phyloP scores from a whole-genome alignment of 2,888 invertebrate genomes.

The Tortrix viridana region DNA sequence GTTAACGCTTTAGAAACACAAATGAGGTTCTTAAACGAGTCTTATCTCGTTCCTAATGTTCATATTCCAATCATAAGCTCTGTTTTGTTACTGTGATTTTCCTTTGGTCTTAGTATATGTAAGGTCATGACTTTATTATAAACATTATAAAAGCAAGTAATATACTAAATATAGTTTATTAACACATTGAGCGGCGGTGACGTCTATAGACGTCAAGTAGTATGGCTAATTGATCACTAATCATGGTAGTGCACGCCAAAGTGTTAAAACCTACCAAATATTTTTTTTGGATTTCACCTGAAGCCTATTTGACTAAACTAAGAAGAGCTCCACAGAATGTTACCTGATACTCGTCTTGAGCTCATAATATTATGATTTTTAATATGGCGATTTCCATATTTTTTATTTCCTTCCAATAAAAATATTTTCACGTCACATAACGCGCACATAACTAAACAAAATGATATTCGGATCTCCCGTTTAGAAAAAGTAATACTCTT shows the following conservation, averaged over 20 bases:
- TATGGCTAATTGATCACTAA: no score
- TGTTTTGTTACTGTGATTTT: not conserved
- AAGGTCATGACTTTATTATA: no score
- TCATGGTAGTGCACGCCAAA: no score
- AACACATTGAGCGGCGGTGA: no score
- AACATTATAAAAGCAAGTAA: no score
- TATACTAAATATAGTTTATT: no score
- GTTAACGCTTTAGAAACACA: slow-evolving; percentile 8
- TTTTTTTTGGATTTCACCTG: no score
- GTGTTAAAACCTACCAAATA: no score
- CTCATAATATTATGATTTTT: not conserved
- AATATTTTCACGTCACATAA: not conserved
- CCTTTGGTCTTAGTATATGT: no score
- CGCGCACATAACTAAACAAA: not conserved
- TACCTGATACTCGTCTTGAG: not conserved
- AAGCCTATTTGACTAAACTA: no score
- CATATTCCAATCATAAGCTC: slow-evolving; percentile 22
- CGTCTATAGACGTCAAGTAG: no score
- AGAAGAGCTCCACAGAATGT: no score
- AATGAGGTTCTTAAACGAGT: slow-evolving; percentile 16
- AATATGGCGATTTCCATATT: not conserved
- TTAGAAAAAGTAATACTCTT: slow-evolving; percentile 30
- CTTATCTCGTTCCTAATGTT: slow-evolving; percentile 22
- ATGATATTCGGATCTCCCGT: slow-evolving; percentile 15
- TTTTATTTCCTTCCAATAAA: not conserved